Evolutionary conservation across 2,797 vertebrate species (phyloP).

Genomic region (Onychomys leucogaster): DNA sequence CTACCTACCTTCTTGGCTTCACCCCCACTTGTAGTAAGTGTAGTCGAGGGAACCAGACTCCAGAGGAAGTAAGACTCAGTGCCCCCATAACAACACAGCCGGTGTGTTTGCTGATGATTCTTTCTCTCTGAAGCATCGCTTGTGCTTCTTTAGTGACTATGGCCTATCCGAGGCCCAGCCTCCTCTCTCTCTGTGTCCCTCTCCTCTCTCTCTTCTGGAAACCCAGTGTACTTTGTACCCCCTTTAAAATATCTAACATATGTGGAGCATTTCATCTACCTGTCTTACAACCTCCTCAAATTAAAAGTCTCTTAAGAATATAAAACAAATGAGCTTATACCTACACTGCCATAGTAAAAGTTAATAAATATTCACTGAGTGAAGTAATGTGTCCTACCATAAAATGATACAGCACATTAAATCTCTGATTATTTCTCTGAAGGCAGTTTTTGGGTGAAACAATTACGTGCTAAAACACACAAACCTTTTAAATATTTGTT

Average conservation of each 20-base stretch:
- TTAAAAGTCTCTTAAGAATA: constrained; percentile 26
- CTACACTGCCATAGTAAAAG: not conserved
- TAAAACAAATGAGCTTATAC: not conserved
- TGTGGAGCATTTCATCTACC: not conserved
- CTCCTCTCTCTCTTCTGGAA: not conserved
- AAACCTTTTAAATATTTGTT: not conserved
- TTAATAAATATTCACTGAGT: not conserved
- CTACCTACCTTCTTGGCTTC: not conserved
- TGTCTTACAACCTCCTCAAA: not conserved
- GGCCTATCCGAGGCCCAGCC: not conserved
- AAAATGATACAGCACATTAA: not conserved
- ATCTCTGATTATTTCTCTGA: constrained; percentile 25
- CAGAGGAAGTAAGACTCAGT: not conserved
- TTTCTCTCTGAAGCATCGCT: not conserved
- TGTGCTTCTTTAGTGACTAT: not conserved
- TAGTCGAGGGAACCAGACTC: not conserved
- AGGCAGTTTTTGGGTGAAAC: not conserved
- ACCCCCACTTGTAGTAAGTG: not conserved
- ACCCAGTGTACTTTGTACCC: not conserved
- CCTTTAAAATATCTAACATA: not conserved
- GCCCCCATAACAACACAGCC: not conserved
- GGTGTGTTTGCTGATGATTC: not conserved
- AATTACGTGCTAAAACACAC: constrained; percentile 5
- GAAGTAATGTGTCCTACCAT: not conserved
- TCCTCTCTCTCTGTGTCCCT: not conserved